These are phyloP conservation scores for Willowsia nigromaculata DNA, from an alignment of 2,888 invertebrate species.

Conservation along the genomic window DNA sequence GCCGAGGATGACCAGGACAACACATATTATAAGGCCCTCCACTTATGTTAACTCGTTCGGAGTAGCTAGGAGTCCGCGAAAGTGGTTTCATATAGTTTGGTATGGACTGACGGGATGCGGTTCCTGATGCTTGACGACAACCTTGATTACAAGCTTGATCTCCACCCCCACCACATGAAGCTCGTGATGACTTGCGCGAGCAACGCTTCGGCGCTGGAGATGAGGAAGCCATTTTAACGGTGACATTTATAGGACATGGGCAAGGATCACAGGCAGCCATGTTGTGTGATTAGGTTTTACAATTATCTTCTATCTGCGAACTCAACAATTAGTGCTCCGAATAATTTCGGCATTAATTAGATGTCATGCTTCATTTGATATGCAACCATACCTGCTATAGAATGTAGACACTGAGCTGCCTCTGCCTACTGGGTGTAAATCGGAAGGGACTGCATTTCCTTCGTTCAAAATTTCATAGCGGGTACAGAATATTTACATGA, in stretches of 20 bases:
- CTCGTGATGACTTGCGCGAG: constrained; percentile 43
- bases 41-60: constrained; percentile 49
- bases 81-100: constrained; percentile 69
- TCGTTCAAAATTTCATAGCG: constrained; percentile 5
- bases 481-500: constrained; percentile 22
- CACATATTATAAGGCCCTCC: constrained; percentile 45
- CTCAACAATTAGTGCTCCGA: background rate
- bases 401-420: background rate
- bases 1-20: constrained; percentile 68
- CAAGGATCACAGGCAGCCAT: constrained; percentile 66
- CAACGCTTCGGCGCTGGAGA: constrained; percentile 44
- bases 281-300: background rate
- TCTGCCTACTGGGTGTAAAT: background rate
- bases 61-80: constrained; percentile 67
- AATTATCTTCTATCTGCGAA: background rate
- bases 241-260: constrained; percentile 61
- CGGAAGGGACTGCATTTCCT: background rate
- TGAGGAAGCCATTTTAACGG: constrained; percentile 59
- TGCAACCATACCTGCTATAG: background rate
- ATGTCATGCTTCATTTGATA: background rate
- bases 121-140: constrained; percentile 22
- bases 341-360: too few species aligned
- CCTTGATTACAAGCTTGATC: background rate
- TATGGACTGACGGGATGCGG: constrained; percentile 21
- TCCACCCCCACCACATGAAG: constrained; percentile 42